Base-by-base conservation (phyloP, 2,113 vertebrate genomes). In the Pedionomus torquatus region DNA sequence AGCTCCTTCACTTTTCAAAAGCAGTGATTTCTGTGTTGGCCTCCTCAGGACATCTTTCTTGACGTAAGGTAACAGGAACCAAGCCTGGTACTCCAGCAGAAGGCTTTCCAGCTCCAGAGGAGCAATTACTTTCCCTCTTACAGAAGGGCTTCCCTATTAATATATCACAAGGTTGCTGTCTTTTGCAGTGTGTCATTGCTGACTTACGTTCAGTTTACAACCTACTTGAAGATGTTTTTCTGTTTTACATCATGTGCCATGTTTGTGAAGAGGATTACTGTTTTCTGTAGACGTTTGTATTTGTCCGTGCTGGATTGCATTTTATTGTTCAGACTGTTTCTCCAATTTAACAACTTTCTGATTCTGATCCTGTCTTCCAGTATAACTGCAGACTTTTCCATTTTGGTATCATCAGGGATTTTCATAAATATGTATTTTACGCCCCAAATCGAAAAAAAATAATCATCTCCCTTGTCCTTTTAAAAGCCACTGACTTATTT, bases 51-150 rank as follows among this genome's bases (percentile, higher is more conserved):
- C 35, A n/a, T 25, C 21, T n/a, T 54, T 46, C 37, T 14, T 37
- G 18, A 44, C 9, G 52, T 9, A 69, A 35, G 17, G 24, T 16
- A 54, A 37, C 16, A 7, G 13, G 17, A 75, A 13, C 39, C 18
- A 10, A 71, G 37, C 25, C 23, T 0, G 0, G 12, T 37, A 44
- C n/a, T 75, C 44, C 52, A 81, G 80, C 41, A 57, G 39, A 15
- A 7, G 13, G 31, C 68, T 75, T 69, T 37, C 48, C 33, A 51
- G 72, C 12, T 60, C 21, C 48, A 68, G 70, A 7, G 10, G 9
- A 61, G 77, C 26, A 69, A 48, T 9, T 30, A 41, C 75, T 19
- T 58, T 64, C 16, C 9, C 46, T 81, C 46, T 75, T 25, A 48
- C 9, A 71, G 58, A 30, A 70, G 46, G 17, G 8, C 20, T 49